Conservation (phyloP, 2,888 invertebrate species). For the Heliconius ethilla region DNA sequence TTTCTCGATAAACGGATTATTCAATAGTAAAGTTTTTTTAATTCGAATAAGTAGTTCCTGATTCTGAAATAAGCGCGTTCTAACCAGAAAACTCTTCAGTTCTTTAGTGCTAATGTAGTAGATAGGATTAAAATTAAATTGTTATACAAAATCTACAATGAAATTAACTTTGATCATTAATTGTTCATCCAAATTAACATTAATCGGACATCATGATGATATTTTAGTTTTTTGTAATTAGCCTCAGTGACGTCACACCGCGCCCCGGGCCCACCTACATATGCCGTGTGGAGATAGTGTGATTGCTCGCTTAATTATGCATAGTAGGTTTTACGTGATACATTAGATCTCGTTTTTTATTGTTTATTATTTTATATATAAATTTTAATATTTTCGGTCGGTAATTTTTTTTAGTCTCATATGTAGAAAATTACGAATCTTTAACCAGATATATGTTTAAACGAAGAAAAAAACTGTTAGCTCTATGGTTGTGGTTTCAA, state of each 20-base stretch:
- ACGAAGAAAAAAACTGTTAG: too few relatives aligned
- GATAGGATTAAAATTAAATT: not conserved
- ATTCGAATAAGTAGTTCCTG: too few relatives aligned
- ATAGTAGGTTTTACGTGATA: conserved; percentile 27
- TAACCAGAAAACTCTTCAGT: too few relatives aligned
- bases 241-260: conserved; percentile 17
- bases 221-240: conserved; percentile 19
- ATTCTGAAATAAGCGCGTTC: too few relatives aligned
- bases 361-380: not conserved
- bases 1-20: too few relatives aligned
- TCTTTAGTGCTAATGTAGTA: too few relatives aligned
- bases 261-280: conserved; percentile 38
- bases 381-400: not conserved
- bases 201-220: conserved; percentile 7
- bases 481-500: too few relatives aligned
- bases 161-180: not conserved
- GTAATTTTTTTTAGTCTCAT: too few relatives aligned
- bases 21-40: too few relatives aligned
- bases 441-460: too few relatives aligned
- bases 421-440: too few relatives aligned
- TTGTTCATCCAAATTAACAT: not conserved
- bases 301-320: conserved; percentile 34
- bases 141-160: not conserved
- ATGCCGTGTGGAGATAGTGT: conserved; percentile 39
- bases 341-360: conserved; percentile 22